Evolutionary conservation across 2,888 invertebrate species (phyloP).

Genomic region (Panorpa germanica): DNA sequence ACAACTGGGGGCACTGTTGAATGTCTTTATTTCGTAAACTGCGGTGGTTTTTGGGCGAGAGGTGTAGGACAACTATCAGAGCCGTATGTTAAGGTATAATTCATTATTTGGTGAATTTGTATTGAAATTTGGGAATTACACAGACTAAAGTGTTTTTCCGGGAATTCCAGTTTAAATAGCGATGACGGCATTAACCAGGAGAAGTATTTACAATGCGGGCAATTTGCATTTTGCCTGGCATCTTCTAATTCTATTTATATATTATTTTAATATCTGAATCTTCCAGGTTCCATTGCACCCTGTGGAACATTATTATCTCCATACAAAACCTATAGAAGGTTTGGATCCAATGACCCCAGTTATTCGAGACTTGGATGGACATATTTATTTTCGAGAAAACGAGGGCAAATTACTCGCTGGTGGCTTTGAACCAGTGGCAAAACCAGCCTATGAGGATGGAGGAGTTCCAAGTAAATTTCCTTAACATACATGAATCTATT

Average conservation of each 20-base stretch:
- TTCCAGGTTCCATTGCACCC: slow-evolving; percentile 78
- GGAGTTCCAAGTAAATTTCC: slow-evolving; percentile 32
- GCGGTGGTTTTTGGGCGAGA: slow-evolving; percentile 89
- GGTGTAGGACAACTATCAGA: slow-evolving; percentile 70
- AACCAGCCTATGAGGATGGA: slow-evolving; percentile 74
- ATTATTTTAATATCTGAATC: slow-evolving; percentile 11
- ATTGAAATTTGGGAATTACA: slow-evolving; percentile 1
- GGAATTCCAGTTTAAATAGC: too few relatives aligned
- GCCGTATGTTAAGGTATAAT: slow-evolving; percentile 52
- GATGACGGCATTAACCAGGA: too few relatives aligned
- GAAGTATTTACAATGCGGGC: too few relatives aligned
- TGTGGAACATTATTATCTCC: slow-evolving; percentile 84
- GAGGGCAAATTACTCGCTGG: slow-evolving; percentile 74
- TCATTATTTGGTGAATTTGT: background rate
- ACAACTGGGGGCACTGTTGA: slow-evolving; percentile 57
- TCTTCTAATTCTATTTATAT: background rate
- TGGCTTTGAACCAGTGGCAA: slow-evolving; percentile 80
- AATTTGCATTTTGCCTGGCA: slow-evolving; percentile 1
- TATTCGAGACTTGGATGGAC: slow-evolving; percentile 71
- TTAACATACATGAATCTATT: background rate
- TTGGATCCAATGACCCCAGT: slow-evolving; percentile 72
- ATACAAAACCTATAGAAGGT: slow-evolving; percentile 63
- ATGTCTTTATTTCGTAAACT: slow-evolving; percentile 88
- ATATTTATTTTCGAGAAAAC: slow-evolving; percentile 70
- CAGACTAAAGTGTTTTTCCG: background rate